Evolutionary conservation across 2,113 vertebrate genomes (phyloP).

Genomic region (Python bivittatus): DNA sequence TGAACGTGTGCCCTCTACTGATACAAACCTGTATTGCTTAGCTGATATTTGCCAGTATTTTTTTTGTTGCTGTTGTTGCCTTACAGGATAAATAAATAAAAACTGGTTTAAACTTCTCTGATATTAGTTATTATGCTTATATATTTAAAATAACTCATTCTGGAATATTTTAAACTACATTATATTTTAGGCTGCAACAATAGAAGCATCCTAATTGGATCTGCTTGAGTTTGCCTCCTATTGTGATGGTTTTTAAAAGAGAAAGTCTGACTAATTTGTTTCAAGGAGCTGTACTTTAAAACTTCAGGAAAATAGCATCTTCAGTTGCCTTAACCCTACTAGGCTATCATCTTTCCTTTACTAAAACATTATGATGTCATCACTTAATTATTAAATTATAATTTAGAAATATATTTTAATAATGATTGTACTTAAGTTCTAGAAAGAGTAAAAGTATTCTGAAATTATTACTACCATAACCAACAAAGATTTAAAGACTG

Average conservation of each 20-base stretch:
- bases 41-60: neutral
- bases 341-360: neutral
- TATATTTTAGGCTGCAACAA: neutral
- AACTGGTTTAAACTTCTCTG: neutral
- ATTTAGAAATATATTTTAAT: neutral
- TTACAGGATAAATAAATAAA: neutral
- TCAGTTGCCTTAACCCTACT: neutral
- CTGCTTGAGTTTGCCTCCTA: neutral
- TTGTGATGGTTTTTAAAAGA: neutral
- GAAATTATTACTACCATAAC: neutral
- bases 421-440: neutral
- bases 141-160: neutral
- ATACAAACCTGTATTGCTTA: conserved; percentile 7
- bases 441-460: neutral
- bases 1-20: conserved; percentile 44
- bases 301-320: neutral
- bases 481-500: neutral
- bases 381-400: neutral
- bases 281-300: neutral
- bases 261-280: neutral
- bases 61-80: neutral
- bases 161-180: neutral
- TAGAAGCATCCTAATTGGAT: neutral
- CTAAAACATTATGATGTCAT: neutral
- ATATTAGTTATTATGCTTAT: neutral